phyloP scores from a whole-genome alignment of 2,797 vertebrate genomes.

The Lepus townsendii region DNA sequence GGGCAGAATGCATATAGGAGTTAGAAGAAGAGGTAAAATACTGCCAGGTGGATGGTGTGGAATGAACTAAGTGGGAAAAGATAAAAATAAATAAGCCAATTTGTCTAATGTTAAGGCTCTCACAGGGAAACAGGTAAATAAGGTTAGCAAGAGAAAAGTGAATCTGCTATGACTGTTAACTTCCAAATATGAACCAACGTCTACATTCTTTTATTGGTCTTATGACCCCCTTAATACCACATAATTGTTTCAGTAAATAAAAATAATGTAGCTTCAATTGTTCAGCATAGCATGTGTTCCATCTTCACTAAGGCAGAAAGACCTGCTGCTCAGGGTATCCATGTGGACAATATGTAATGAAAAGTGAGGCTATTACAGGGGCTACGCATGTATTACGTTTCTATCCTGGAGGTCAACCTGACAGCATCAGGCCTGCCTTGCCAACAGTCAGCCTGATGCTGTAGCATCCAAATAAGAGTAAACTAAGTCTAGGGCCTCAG shows the following conservation, averaged over 20 bases:
- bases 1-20: not conserved
- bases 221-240: not conserved
- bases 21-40: not conserved
- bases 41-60: not conserved
- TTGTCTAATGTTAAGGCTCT: not conserved
- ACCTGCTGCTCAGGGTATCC: not conserved
- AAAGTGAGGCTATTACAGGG: not conserved
- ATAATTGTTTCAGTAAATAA: not conserved
- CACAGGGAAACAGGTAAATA: not conserved
- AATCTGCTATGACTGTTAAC: not conserved
- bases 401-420: not conserved
- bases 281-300: not conserved
- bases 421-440: not conserved
- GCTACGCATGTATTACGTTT: too few relatives aligned
- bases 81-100: not conserved
- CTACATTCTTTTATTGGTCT: not conserved
- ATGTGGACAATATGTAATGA: not conserved
- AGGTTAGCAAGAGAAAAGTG: not conserved
- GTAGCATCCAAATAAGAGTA: not conserved
- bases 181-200: constrained; percentile 15
- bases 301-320: not conserved
- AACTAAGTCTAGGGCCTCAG: not conserved
- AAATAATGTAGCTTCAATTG: not conserved
- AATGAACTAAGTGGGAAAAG: not conserved
- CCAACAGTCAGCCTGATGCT: not conserved